phyloP scores from a whole-genome alignment of 2,113 vertebrate genomes.

The Opisthocomus hoazin region DNA sequence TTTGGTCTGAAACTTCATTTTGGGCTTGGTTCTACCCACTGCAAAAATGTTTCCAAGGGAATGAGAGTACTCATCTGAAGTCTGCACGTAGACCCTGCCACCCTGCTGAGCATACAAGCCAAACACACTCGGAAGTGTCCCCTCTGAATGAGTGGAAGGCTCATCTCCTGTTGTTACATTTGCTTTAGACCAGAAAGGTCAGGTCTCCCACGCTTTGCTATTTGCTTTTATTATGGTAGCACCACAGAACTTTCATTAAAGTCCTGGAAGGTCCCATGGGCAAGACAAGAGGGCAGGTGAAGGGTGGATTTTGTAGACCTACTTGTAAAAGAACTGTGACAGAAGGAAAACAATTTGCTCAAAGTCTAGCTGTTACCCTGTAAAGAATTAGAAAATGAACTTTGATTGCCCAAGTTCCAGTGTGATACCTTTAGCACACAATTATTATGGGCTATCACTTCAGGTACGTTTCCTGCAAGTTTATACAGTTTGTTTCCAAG shows the following conservation, averaged over 20 bases:
- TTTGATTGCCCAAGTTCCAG: neutral
- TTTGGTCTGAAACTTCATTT: neutral
- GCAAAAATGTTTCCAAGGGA: neutral
- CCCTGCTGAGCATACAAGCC: neutral
- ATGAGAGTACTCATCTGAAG: neutral
- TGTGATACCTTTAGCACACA: neutral
- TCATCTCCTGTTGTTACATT: neutral
- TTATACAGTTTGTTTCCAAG: neutral
- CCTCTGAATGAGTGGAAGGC: neutral
- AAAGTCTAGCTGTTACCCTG: neutral
- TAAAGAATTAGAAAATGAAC: neutral
- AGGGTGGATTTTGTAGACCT: neutral
- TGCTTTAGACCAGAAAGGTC: neutral
- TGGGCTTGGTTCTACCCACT: neutral
- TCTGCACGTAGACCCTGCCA: neutral
- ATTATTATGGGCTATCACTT: neutral
- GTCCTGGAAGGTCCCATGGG: neutral
- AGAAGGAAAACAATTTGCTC: neutral
- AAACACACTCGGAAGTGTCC: neutral
- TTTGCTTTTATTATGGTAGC: neutral
- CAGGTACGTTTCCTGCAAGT: neutral
- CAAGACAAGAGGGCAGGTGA: neutral
- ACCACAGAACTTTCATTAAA: neutral
- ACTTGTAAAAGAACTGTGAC: neutral
- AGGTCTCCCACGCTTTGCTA: neutral